Evolutionary conservation across 2,113 vertebrate species (phyloP).

Genomic region (Fulica atra): DNA sequence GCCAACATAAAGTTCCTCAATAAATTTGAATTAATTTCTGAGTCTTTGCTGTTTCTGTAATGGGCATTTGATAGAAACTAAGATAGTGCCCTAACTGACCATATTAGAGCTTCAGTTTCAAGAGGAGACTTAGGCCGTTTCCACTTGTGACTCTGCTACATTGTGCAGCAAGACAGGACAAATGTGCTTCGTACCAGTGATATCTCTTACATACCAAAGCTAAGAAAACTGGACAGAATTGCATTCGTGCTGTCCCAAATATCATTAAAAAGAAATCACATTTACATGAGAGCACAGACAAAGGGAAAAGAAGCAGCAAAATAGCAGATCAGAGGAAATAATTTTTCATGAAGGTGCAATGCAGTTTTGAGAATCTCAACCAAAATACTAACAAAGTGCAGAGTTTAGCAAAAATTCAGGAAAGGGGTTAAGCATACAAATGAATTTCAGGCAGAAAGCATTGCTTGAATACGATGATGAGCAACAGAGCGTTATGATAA

Average conservation of each 20-base stretch:
- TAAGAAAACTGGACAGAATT: background rate
- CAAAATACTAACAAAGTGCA: background rate
- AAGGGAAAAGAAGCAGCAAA: background rate
- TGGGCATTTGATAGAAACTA: background rate
- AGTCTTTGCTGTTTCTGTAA: background rate
- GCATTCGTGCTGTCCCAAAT: background rate
- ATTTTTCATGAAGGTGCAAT: background rate
- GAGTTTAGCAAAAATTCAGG: background rate
- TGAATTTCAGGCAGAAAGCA: background rate
- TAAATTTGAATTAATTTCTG: background rate
- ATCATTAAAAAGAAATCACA: background rate
- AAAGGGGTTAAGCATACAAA: background rate
- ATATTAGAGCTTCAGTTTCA: background rate
- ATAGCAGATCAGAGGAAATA: background rate
- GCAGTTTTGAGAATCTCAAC: background rate
- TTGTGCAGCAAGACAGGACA: background rate
- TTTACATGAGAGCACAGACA: background rate
- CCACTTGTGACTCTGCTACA: background rate
- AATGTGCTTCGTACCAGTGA: background rate
- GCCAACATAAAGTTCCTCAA: background rate
- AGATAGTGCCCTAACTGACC: background rate
- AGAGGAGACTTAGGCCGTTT: background rate
- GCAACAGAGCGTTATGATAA: background rate
- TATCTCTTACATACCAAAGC: background rate
- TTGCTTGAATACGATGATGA: background rate